Evolutionary conservation across 2,113 vertebrate species (phyloP).

Genomic region (Sinocyclocheilus grahami): DNA sequence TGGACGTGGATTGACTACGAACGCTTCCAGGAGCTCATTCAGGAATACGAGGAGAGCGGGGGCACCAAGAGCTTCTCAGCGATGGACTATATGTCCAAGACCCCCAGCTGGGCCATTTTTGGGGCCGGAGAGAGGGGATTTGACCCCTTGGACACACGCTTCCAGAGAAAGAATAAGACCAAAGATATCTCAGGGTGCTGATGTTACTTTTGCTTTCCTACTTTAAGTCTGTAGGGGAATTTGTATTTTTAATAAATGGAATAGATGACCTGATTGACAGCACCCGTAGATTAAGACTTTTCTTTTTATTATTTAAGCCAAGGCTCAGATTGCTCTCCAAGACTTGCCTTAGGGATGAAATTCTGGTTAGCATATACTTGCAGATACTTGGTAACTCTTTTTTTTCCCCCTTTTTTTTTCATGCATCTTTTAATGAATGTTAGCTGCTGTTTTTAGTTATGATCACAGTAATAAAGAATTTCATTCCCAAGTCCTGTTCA

Average conservation of each 20-base stretch:
- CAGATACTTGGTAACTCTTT: background rate
- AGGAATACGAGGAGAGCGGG: constrained; percentile 68
- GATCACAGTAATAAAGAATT: constrained; percentile 7
- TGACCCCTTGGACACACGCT: constrained; percentile 83
- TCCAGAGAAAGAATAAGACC: constrained; percentile 83
- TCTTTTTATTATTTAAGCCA: background rate
- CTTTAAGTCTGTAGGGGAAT: background rate
- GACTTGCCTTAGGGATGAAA: background rate
- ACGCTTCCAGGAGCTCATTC: constrained; percentile 85
- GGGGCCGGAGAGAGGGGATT: constrained; percentile 87
- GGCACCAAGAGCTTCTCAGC: constrained; percentile 79
- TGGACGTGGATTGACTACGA: constrained; percentile 92
- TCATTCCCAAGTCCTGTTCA: background rate
- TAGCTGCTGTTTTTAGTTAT: background rate
- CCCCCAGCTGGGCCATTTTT: constrained; percentile 88
- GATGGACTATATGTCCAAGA: constrained; percentile 83
- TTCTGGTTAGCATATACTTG: background rate
- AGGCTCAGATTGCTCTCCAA: background rate
- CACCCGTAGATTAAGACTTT: background rate
- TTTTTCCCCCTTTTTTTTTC: background rate
- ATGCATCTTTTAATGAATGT: background rate
- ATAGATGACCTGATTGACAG: background rate
- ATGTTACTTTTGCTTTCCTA: constrained; percentile 49
- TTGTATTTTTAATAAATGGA: background rate
- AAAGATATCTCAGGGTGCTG: constrained; percentile 88